A percentile compares a stretch with the other conserved stretches of the same genome.
phyloP scores from a whole-genome alignment of 2,888 invertebrate genomes.

The Teleogryllus oceanicus region DNA sequence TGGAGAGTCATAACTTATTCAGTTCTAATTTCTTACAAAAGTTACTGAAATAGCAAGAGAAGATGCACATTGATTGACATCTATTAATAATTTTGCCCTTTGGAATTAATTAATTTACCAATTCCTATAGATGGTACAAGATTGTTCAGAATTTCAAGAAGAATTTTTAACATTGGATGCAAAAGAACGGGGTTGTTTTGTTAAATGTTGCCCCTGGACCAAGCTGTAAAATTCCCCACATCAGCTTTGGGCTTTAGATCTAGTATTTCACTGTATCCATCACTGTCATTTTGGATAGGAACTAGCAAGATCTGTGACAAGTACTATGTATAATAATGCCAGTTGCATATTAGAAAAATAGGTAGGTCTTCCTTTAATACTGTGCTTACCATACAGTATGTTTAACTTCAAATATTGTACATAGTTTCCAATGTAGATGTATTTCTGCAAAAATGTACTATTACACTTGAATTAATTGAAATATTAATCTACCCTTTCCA shows the following conservation, averaged over 20 bases:
- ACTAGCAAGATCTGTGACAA: constrained; percentile 28
- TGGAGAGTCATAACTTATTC: too few species aligned
- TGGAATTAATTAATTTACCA: constrained; percentile 12
- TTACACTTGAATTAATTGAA: constrained; percentile 32
- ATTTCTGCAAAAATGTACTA: constrained; percentile 37
- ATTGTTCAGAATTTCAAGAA: too few species aligned
- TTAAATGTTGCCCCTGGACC: too few species aligned
- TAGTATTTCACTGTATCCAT: constrained; percentile 30
- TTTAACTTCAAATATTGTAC: constrained; percentile 36
- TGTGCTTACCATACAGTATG: constrained; percentile 33
- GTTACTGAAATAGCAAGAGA: too few species aligned
- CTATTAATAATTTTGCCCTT: neutral
- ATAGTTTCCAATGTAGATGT: constrained; percentile 38
- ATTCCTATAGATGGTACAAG: too few species aligned
- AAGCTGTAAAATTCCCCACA: neutral
- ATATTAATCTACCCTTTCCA: neutral
- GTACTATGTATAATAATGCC: too few species aligned
- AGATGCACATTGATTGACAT: too few species aligned
- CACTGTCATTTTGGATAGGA: constrained; percentile 12
- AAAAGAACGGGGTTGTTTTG: too few species aligned
- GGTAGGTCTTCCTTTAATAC: constrained; percentile 38
- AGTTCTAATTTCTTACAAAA: too few species aligned
- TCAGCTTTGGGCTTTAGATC: constrained; percentile 35
- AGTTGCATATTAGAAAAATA: constrained; percentile 3
- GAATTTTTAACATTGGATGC: too few species aligned